Evolutionary conservation across 2,797 vertebrate genomes (phyloP).

Genomic region (Allochrocebus solatus): DNA sequence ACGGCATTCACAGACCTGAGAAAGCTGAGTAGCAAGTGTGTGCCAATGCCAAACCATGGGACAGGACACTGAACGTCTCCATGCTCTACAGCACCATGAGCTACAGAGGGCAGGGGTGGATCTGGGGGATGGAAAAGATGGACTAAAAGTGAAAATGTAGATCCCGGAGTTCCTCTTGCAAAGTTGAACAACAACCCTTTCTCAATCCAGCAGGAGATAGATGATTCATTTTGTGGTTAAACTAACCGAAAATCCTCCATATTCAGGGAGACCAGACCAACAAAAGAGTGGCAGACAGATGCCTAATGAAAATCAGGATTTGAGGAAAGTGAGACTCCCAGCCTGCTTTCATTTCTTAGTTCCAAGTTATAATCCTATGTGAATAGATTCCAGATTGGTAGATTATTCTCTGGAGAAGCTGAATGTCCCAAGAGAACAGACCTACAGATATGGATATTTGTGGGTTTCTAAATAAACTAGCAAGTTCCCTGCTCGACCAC

Average conservation of each 20-base stretch:
- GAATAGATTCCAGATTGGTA: background rate
- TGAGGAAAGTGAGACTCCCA: background rate
- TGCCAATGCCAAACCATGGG: background rate
- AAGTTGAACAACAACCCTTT: background rate
- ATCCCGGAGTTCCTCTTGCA: background rate
- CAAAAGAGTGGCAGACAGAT: background rate
- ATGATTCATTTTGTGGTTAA: background rate
- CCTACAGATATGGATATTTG: background rate
- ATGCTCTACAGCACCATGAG: background rate
- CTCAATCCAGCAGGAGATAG: background rate
- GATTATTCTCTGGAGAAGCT: background rate
- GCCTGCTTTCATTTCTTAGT: background rate
- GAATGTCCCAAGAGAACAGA: background rate
- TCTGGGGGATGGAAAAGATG: background rate
- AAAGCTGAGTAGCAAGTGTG: background rate
- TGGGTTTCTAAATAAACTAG: conserved; percentile 10
- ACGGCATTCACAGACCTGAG: background rate
- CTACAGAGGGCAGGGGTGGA: background rate
- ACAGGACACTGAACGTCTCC: background rate
- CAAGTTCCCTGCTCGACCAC: background rate
- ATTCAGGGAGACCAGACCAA: background rate
- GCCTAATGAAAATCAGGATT: background rate
- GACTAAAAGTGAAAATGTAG: background rate
- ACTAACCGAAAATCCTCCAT: background rate
- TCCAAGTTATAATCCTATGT: background rate